Evolutionary conservation across 2,113 vertebrate genomes (phyloP).

Genomic region (Sula dactylatra): DNA sequence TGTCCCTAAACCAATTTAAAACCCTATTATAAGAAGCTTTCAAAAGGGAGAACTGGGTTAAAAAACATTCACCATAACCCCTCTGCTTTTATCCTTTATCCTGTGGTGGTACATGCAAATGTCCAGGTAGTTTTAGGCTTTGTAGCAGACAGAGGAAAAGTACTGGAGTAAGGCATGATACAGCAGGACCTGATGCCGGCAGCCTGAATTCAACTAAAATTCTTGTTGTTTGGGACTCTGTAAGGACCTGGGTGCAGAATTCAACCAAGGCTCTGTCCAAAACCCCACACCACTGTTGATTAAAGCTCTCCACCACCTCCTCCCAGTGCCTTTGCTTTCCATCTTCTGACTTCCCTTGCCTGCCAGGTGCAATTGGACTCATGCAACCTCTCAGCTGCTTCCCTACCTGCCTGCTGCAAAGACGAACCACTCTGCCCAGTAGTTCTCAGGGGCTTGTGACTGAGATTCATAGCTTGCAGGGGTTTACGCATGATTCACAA

Average conservation of each 20-base stretch:
- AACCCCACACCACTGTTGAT: not conserved
- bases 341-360: not conserved
- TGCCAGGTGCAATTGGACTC: not conserved
- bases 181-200: not conserved
- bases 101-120: not conserved
- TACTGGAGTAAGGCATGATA: not conserved
- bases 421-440: not conserved
- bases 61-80: not conserved
- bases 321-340: not conserved
- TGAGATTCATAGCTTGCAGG: not conserved
- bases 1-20: constrained; percentile 20
- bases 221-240: not conserved
- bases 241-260: not conserved
- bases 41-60: not conserved
- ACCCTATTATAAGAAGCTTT: not conserved
- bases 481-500: not conserved
- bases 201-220: not conserved
- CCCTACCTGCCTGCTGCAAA: not conserved
- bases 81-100: not conserved
- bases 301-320: not conserved
- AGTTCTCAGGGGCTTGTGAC: not conserved
- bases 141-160: not conserved
- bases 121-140: not conserved
- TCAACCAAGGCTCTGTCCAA: not conserved
- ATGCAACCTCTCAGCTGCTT: not conserved